Evolutionary conservation across 2,888 invertebrate genomes (phyloP), one percentile per base, ranked within the genome.

Genomic region (Gandaritis pyraliata): DNA sequence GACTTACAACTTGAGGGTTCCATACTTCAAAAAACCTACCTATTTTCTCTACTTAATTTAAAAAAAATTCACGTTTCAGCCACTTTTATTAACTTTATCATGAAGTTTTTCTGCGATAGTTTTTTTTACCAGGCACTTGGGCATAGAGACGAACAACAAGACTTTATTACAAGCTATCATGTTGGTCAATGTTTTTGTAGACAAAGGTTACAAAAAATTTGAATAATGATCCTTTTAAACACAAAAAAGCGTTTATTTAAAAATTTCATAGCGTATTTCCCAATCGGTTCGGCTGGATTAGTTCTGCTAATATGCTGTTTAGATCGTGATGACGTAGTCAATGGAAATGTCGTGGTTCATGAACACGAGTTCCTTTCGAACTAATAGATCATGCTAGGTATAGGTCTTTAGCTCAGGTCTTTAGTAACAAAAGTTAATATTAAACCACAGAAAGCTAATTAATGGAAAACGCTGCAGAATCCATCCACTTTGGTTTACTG

Each of bases 321-420:
- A 38, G 13, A 36, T 75, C 75, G 79, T 76, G 78, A 71, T 71
- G 65, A 55, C 11, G 59, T 70, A 65, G 63, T 69, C 68, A 77
- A 73, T 68, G 65, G 68, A 76, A 78, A 68, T 75, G 71, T 72
- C 80, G 80, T 77, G 80, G 79, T 70, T 76, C 72, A 75, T 64
- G 76, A 76, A 52, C 80, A 80, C 80, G 77, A 74, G 12, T 1
- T 45, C 71, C 74, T 73, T 74, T 77, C 70, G 39, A 66, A 71
- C 45, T 68, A 67, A 73, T 65, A 6, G 58, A 49, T 50, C 53
- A 38, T 23, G 51, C 53, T 64, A 5, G 61, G 58, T n/a, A n/a
- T n/a, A n/a, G n/a, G n/a, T n/a, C n/a, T n/a, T n/a, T n/a, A n/a
- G n/a, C n/a, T n/a, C n/a, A 58, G 59, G 61, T 55, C 16, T 38